Base-by-base conservation (phyloP, 2,113 vertebrate genomes). In the Gallinago paraguaiae region DNA sequence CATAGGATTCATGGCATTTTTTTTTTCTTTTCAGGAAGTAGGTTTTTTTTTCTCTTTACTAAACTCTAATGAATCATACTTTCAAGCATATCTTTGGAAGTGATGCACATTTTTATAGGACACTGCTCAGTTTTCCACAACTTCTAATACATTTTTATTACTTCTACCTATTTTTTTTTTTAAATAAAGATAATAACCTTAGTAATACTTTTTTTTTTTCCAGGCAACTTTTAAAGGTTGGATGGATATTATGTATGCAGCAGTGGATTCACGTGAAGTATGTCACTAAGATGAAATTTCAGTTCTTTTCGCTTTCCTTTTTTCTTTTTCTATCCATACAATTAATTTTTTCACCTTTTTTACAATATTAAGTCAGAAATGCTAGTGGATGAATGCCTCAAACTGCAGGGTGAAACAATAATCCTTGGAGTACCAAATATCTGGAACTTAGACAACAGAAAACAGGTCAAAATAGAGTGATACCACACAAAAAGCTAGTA, bases 181-280 rank as follows among this genome's bases (percentile, higher is more conserved):
- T 43, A 59, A 39, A 46, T 33, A 28, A 4, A 67, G 33, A 43
- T 17, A 63, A 56, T 57, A 75, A 94, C 11, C 46, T 35, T 41
- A 61, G 8, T 43, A 45, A 86, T 80, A 17, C 7, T 4, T 82
- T 94, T 95, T 94, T 95, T 63, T 95, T 97, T 28, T 54, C 16
- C 75, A 98, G 98, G 98, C 98, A 48, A 98, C 98, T 33, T 98
- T 98, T 94, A 98, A 98, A 92, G 98, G 98, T 30, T 98, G 98
- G 98, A 95, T 95, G 93, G 95, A 98, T 6, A 98, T 98, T 82
- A 98, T 98, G 98, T 94, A 97, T 64, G 96, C 97, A 63, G 98
- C 98, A 69, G 98, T 98, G 5, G 98, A 98, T 94, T 96, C 97
- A 65, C 86, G 57, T 65, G 16, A 3, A 22, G 98, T 98, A 93